These are phyloP conservation scores for Microctenopoma steveboyesi DNA, from an alignment of 2,797 vertebrate species.

Conservation along the genomic window DNA sequence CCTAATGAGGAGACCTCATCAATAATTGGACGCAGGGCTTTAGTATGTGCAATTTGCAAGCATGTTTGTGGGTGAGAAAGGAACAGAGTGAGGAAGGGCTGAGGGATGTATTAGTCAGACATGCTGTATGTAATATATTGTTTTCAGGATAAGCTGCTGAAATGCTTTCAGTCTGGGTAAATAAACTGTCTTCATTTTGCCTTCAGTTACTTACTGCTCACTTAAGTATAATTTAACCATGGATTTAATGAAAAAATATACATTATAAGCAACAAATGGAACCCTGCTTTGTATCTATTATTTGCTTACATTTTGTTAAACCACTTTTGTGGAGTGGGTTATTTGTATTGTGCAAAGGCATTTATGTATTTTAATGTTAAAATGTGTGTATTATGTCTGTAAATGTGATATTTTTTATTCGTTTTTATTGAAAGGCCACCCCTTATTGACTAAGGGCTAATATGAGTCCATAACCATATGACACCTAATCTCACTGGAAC, in stretches of 20 bases:
- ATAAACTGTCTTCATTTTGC: too few species aligned
- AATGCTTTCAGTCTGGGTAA: neutral
- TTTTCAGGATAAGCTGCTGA: neutral
- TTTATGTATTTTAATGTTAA: neutral
- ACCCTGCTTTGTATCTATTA: neutral
- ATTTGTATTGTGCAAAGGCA: too few species aligned
- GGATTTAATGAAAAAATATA: neutral
- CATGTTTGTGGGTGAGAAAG: neutral
- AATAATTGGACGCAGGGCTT: conserved; percentile 50
- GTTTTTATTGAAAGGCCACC: neutral
- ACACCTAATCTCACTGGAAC: conserved; percentile 46
- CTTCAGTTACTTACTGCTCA: neutral
- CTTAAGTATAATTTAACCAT: neutral
- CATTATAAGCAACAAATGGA: neutral
- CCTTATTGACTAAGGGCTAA: neutral
- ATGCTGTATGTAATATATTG: neutral
- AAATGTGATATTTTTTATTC: neutral
- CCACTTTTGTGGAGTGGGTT: too few species aligned
- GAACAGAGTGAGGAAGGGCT: neutral
- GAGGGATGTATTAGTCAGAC: neutral
- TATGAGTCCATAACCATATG: conserved; percentile 22
- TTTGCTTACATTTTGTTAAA: neutral
- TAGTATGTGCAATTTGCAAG: conserved; percentile 39
- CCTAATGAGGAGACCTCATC: conserved; percentile 69
- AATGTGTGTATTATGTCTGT: neutral